These are phyloP conservation scores for Thunnus thynnus DNA, from an alignment of 2,113 vertebrate species.

Conservation along the genomic window DNA sequence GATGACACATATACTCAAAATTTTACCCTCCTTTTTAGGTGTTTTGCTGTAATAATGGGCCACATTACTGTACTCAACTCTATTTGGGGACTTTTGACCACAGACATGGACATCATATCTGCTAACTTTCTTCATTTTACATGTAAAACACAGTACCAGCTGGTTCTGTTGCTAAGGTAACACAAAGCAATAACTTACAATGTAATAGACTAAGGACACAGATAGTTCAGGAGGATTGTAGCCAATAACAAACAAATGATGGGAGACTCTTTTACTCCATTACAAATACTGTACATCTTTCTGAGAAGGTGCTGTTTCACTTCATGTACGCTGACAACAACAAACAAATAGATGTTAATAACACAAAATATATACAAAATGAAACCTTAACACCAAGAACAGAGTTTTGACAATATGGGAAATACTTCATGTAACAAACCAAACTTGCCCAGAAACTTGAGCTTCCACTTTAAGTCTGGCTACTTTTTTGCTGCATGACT, in stretches of 20 bases:
- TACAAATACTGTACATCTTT: conserved; percentile 54
- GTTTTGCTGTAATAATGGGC: background rate
- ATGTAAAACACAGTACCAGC: conserved; percentile 84
- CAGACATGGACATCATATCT: conserved; percentile 23
- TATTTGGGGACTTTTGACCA: background rate
- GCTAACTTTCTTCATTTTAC: conserved; percentile 55
- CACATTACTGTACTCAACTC: background rate
- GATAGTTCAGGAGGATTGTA: conserved; percentile 17
- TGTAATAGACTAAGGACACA: conserved; percentile 58
- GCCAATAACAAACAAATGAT: conserved; percentile 42
- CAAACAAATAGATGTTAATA: conserved; percentile 48
- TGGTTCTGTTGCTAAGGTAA: conserved; percentile 80
- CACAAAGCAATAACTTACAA: conserved; percentile 80
- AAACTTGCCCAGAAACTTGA: conserved; percentile 42
- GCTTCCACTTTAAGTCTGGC: conserved; percentile 51
- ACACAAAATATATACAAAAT: conserved; percentile 75
- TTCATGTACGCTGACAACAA: conserved; percentile 48
- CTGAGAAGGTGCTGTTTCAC: conserved; percentile 57
- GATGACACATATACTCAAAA: conserved; percentile 4
- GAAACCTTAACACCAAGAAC: conserved; percentile 51
- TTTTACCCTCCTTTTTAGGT: background rate
- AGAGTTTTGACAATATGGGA: conserved; percentile 17
- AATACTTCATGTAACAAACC: conserved; percentile 47
- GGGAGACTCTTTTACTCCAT: background rate
- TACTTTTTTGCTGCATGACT: conserved; percentile 66